phyloP scores from a whole-genome alignment of 2,113 vertebrate species.

The Austrofundulus limnaeus region DNA sequence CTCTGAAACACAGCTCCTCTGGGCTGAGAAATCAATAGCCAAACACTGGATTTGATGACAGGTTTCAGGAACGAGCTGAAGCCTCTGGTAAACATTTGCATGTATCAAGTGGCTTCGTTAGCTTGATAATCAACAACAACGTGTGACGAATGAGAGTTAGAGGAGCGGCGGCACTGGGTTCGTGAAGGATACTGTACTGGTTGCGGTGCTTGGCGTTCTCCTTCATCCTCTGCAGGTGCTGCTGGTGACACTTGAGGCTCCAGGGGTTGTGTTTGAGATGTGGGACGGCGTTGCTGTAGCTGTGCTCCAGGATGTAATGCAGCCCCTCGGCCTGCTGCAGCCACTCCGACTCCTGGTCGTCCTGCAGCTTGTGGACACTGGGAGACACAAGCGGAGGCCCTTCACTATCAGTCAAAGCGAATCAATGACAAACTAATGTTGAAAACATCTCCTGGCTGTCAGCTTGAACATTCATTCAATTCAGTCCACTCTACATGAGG shows the following conservation, averaged over 20 bases:
- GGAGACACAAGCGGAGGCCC: neutral
- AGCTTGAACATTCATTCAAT: neutral
- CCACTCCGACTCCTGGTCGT: slow-evolving; percentile 89
- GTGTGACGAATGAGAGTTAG: neutral
- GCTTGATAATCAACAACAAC: neutral
- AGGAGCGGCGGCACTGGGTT: neutral
- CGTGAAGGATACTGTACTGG: slow-evolving; percentile 96
- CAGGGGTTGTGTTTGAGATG: slow-evolving; percentile 95
- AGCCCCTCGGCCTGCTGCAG: slow-evolving; percentile 90
- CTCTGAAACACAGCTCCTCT: slow-evolving; percentile 12
- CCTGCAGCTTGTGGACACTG: slow-evolving; percentile 85
- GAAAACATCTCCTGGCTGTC: neutral
- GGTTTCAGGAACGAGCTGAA: neutral
- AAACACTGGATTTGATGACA: neutral
- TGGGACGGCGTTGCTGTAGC: slow-evolving; percentile 87
- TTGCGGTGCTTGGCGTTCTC: slow-evolving; percentile 93
- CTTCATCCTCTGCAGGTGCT: slow-evolving; percentile 93
- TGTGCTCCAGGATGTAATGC: slow-evolving; percentile 89
- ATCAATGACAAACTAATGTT: neutral
- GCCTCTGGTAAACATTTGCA: neutral
- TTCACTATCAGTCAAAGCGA: neutral
- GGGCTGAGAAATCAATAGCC: slow-evolving; percentile 28
- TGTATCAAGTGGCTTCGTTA: neutral
- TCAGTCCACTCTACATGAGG: neutral
- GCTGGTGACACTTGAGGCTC: slow-evolving; percentile 96